Base-by-base conservation (phyloP, 2,797 vertebrate genomes). In the Phalanger gymnotis region DNA sequence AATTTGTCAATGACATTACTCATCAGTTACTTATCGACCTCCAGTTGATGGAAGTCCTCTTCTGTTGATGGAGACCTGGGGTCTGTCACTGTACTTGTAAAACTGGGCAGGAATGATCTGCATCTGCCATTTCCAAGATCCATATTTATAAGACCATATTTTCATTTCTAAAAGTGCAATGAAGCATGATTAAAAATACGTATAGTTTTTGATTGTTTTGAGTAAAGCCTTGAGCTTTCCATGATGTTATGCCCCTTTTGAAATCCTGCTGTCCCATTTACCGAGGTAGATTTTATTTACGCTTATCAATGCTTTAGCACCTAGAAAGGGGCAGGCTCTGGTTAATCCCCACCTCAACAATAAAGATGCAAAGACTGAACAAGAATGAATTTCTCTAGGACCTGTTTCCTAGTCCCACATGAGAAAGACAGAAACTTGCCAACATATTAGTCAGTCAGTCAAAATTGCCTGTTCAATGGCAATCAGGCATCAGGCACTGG, bases 131-230 rank as follows among this genome's bases (percentile, higher is more conserved):
- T 66, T 66, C 14, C 14, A 19, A 19, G 34, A n/a, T n/a, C 61
- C 61, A n/a, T n/a, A 2, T n/a, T 66, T 66, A 10, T n/a, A n/a
- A 19, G 61, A 66, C 34, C 34, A 19, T 66, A 2, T 40, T 40
- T 73, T 73, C 16, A 73, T 73, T 40, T 22, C n/a, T 73, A 22
- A 22, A 73, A 73, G 66, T 1, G 6, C n/a, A 40, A 73, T 16
- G 66, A 11, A 40, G 11, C 30, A 30, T 31, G 57, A 61, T 31
- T 31, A 9, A 66, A n/a, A 61, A 31, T 3, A 61, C n/a, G 40
- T 92, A 25, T 47, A 91, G 55, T 47, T 95, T 91, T 54, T 28
- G 34, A 9, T 93, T 93, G 28, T 30, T 73, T 92, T 92, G 81
- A 61, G 90, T 51, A 93, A 93, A n/a, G 28, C 57, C n/a, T 47